Conservation (phyloP, 2,113 vertebrate species). For the Platysternon megacephalum region DNA sequence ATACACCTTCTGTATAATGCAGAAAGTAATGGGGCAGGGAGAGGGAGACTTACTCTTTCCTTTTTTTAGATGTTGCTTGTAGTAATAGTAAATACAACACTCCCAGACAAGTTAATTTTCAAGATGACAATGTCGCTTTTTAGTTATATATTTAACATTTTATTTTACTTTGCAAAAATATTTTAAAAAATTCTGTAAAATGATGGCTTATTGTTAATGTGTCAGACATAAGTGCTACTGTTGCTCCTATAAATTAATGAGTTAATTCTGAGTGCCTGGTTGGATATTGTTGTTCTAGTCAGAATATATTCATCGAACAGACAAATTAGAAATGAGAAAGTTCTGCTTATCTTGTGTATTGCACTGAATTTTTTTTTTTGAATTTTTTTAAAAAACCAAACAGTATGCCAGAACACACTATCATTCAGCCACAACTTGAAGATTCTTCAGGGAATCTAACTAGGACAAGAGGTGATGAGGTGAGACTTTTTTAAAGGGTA, state of each 20-base stretch:
- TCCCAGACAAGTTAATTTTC: not conserved
- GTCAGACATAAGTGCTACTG: rapidly evolving
- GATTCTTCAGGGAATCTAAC: constrained; percentile 73
- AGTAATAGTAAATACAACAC: not conserved
- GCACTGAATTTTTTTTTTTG: constrained; percentile 6
- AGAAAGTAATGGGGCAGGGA: not conserved
- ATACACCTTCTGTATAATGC: not conserved
- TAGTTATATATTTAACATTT: not conserved
- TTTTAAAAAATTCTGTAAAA: not conserved
- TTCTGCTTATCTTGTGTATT: not conserved
- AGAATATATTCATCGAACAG: not conserved
- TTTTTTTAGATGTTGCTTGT: not conserved
- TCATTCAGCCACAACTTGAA: constrained; percentile 69
- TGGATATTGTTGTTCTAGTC: not conserved
- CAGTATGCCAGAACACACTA: constrained; percentile 73
- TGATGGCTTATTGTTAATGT: not conserved
- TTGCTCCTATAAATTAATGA: not conserved
- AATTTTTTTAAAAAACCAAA: constrained; percentile 45
- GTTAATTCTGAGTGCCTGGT: not conserved
- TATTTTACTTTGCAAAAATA: not conserved
- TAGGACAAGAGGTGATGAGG: constrained; percentile 79
- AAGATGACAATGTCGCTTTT: not conserved
- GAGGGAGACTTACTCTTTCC: not conserved
- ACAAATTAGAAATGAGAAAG: not conserved
- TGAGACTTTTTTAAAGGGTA: constrained; percentile 47